Conservation (phyloP, 2,797 vertebrate genomes). For the Chaunax sp. region DNA sequence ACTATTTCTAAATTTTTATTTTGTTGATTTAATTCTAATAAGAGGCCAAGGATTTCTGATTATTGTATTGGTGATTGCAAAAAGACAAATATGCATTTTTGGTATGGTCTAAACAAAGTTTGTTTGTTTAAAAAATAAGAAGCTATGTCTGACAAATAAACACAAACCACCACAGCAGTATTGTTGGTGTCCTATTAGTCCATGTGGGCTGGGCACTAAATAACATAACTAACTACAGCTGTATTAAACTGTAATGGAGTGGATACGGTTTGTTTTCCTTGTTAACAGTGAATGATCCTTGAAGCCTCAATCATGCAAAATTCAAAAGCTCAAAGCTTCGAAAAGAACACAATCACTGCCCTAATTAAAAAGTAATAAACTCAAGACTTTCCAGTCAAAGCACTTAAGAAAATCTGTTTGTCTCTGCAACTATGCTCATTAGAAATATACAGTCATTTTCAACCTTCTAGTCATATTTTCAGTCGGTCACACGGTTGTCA, state of each 20-base stretch:
- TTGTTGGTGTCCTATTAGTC: neutral
- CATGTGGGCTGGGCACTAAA: neutral
- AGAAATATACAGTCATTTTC: conserved; percentile 22
- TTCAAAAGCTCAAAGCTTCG: conserved; percentile 14
- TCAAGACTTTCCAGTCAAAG: conserved; percentile 15
- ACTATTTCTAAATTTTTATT: conserved; percentile 5
- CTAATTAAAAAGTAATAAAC: conserved; percentile 26
- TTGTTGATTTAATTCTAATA: neutral
- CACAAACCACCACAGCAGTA: neutral
- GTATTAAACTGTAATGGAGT: neutral
- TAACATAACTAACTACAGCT: conserved; percentile 2
- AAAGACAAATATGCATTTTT: neutral
- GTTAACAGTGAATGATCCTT: conserved; percentile 14
- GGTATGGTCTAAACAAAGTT: neutral
- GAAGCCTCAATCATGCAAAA: conserved; percentile 7
- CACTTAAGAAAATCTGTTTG: conserved; percentile 26
- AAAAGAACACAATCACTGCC: conserved; percentile 11
- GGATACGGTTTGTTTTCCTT: neutral
- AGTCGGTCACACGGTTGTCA: conserved; percentile 30
- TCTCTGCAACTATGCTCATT: conserved; percentile 25
- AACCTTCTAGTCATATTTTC: conserved; percentile 22
- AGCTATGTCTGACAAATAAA: neutral
- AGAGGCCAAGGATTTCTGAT: neutral
- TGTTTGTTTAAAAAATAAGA: neutral
- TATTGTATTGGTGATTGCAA: neutral